phyloP scores from a whole-genome alignment of 1,140 invertebrate species.

The Episyrphus balteatus region DNA sequence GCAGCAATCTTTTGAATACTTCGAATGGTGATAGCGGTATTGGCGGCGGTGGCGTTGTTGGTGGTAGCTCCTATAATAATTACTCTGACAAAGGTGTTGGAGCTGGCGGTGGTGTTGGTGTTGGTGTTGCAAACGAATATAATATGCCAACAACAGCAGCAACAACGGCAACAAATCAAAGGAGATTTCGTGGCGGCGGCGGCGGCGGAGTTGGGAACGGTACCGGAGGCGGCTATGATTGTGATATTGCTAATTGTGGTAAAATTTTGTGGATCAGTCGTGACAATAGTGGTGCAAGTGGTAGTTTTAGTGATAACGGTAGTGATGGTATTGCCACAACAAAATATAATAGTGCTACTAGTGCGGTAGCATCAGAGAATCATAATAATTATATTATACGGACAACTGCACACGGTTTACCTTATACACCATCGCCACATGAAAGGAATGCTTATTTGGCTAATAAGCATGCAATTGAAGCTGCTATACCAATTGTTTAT shows the following conservation, averaged over 20 bases:
- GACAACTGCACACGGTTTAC: conserved; percentile 22
- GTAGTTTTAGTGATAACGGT: not conserved
- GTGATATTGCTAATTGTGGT: conserved; percentile 30
- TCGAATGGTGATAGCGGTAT: too few relatives aligned
- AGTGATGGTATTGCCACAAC: not conserved
- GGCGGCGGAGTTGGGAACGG: too few relatives aligned
- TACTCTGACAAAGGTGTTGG: not conserved
- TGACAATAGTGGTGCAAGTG: not conserved
- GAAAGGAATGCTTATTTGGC: conserved; percentile 26
- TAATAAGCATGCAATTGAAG: conserved; percentile 27
- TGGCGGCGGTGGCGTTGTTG: too few relatives aligned
- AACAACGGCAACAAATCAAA: conserved; percentile 1
- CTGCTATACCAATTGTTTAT: conserved; percentile 25
- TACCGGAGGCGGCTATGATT: conserved; percentile 9
- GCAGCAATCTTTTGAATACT: too few relatives aligned
- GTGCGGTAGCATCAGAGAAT: not conserved
- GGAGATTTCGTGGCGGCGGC: too few relatives aligned
- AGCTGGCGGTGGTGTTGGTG: not conserved
- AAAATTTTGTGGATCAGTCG: conserved; percentile 30
- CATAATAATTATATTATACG: conserved; percentile 3
- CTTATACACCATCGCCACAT: conserved; percentile 24
- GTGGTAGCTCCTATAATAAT: too few relatives aligned
- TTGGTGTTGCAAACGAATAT: conserved; percentile 6
- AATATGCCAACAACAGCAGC: conserved; percentile 4
- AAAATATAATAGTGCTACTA: too few relatives aligned